Evolutionary conservation across 2,113 vertebrate species (phyloP), one percentile per base, ranked within the genome.

Genomic region (Barnardius zonarius): DNA sequence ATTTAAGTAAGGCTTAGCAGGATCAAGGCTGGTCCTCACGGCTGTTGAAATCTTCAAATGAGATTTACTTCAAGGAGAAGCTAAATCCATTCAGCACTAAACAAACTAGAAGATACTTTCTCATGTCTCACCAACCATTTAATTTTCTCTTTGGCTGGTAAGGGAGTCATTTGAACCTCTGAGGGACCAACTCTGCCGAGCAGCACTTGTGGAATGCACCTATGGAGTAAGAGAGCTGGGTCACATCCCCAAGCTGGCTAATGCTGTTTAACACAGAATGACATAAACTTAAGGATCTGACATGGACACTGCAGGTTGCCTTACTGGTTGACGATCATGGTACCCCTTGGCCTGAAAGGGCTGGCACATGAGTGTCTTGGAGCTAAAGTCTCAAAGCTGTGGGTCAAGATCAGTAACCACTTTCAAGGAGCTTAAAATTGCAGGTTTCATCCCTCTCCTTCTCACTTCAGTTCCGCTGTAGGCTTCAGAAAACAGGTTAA

Each of bases 1-100:
- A 84, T 81, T 62, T 52, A 84, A 79, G 57, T 62, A 64, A 93
- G 77, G 66, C 62, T 94, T 87, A 95, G 92, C 91, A 92, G 81
- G 92, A 89, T 92, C 83, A 82, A 73, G 83, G 48, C 95, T 86
- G 55, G 78, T 85, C 91, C 77, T 94, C 16, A 3, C 0, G 86
- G 44, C 54, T 94, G 80, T 46, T 73, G 69, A 89, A 95, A 78
- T 79, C 83, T 62, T 79, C 5, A 7, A 30, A 10, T 82, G 83
- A 8, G 0, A 55, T 10, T 84, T 52, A 69, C 77, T 92, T 39
- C 13, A 48, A 81, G 80, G 73, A 81, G 57, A 79, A 89, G 20
- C 7, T 83, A 82, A 86, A 93, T 33, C 61, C 68, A 61, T 55
- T 64, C 51, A 78, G n/a, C 43, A 46, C 30, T 82, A 79, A 82